Conservation (phyloP, 2,113 vertebrate species). For the Petaurus breviceps region DNA sequence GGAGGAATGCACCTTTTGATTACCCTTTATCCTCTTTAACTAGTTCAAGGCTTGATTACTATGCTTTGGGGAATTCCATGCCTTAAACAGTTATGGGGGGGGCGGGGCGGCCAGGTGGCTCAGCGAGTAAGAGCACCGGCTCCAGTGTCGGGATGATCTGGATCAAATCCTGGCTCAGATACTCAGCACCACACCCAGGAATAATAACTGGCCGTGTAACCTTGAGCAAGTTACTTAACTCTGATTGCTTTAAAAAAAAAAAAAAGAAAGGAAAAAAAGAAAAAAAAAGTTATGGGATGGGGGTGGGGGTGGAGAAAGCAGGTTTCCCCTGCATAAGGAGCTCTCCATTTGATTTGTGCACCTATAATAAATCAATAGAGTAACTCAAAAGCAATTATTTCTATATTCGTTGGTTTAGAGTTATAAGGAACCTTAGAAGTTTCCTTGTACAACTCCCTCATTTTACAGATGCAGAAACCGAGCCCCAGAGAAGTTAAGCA, state of each 20-base stretch:
- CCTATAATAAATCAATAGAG: slow-evolving; percentile 57
- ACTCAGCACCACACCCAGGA: too few species aligned
- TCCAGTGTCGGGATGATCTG: too few species aligned
- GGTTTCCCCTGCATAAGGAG: neutral
- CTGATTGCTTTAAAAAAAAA: too few species aligned
- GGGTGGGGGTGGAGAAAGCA: neutral
- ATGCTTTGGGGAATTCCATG: slow-evolving; percentile 61
- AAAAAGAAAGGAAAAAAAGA: too few species aligned
- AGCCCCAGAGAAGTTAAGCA: neutral
- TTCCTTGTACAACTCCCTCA: neutral
- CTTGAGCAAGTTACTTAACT: too few species aligned
- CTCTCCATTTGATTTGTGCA: slow-evolving; percentile 39
- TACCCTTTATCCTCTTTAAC: slow-evolving; percentile 33
- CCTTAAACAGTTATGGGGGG: slow-evolving; percentile 8
- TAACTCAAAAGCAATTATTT: neutral
- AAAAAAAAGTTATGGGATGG: neutral
- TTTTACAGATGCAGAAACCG: neutral
- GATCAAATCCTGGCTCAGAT: too few species aligned
- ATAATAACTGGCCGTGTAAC: too few species aligned
- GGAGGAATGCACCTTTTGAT: slow-evolving; percentile 34
- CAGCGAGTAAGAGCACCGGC: too few species aligned
- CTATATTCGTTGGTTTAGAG: neutral
- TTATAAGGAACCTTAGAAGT: neutral
- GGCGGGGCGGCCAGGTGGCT: too few species aligned
- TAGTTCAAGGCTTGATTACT: slow-evolving; percentile 59